Percentiles rank a stretch among this genome's conserved stretches.
Conservation (phyloP, 2,797 vertebrate genomes). For the Sebastes iracundus region DNA sequence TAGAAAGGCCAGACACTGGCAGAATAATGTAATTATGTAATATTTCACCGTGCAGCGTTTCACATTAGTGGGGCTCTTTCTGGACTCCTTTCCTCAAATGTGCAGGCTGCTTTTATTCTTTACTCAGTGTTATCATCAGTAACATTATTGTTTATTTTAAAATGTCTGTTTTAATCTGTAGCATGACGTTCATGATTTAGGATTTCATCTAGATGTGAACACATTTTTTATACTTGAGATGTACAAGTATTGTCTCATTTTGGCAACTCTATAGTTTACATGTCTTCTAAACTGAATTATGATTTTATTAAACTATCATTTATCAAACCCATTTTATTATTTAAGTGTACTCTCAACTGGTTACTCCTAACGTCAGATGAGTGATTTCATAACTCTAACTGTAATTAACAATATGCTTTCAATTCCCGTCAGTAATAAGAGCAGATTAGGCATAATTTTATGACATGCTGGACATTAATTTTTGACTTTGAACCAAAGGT, state of each 20-base stretch:
- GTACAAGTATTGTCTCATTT: not conserved
- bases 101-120: not conserved
- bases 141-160: not conserved
- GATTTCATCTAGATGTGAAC: not conserved
- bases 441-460: not conserved
- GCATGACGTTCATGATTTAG: not conserved
- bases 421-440: not conserved
- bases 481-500: not conserved
- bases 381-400: not conserved
- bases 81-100: not conserved
- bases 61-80: not conserved
- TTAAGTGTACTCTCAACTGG: not conserved
- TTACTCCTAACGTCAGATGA: not conserved
- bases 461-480: not conserved
- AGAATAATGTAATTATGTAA: slow-evolving; percentile 25
- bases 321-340: not conserved
- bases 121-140: not conserved
- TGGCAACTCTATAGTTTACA: not conserved
- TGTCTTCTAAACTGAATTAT: not conserved
- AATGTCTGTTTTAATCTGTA: not conserved
- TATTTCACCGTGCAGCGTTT: not conserved
- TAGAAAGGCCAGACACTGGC: slow-evolving; percentile 6
- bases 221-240: not conserved
- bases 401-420: not conserved
- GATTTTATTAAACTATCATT: not conserved